Evolutionary conservation across 2,888 invertebrate genomes (phyloP).

Genomic region (Apodemia hepburni): DNA sequence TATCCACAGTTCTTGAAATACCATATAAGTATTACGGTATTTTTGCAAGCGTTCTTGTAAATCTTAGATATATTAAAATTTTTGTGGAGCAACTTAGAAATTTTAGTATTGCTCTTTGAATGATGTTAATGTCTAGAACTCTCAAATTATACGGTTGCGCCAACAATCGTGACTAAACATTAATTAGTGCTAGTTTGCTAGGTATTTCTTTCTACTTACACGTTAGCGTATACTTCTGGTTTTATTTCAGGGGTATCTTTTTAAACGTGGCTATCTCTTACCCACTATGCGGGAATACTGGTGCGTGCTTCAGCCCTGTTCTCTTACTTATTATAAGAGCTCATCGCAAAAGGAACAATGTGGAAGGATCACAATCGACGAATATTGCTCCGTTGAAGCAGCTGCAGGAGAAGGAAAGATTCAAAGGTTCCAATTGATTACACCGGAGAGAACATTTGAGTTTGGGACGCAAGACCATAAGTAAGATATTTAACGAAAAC

Average conservation of each 20-base stretch:
- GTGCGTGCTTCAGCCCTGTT: conserved; percentile 88
- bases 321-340: conserved; percentile 87
- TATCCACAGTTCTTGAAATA: too few relatives aligned
- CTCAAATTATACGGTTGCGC: too few relatives aligned
- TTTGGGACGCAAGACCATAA: conserved; percentile 87
- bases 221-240: too few relatives aligned
- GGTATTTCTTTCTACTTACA: too few relatives aligned
- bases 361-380: conserved; percentile 83
- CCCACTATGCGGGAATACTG: conserved; percentile 90
- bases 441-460: conserved; percentile 86
- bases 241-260: conserved; percentile 82
- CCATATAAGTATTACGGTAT: too few relatives aligned
- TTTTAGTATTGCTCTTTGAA: too few relatives aligned
- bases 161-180: too few relatives aligned
- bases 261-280: conserved; percentile 87
- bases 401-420: conserved; percentile 77
- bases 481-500: conserved; percentile 44
- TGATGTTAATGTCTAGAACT: too few relatives aligned
- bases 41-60: too few relatives aligned
- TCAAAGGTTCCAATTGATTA: conserved; percentile 84
- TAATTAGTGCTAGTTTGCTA: too few relatives aligned
- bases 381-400: conserved; percentile 83
- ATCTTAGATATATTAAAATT: too few relatives aligned
- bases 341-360: conserved; percentile 84
- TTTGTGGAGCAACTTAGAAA: too few relatives aligned